Conservation (phyloP, 2,113 vertebrate species). For the Globicephala melas region DNA sequence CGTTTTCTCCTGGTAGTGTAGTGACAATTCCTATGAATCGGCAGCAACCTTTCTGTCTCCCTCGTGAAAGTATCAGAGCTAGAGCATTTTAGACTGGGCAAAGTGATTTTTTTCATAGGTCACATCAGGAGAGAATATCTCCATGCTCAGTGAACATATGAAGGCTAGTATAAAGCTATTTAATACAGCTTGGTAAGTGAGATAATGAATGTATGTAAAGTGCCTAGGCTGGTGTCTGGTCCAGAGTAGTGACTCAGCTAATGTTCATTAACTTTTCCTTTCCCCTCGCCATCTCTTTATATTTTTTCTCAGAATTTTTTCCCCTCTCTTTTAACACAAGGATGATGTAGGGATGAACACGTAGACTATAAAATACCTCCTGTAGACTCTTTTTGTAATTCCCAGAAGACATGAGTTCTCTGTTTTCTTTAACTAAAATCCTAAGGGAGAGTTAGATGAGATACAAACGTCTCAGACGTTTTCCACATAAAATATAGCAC, state of each 20-base stretch:
- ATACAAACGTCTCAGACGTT: not conserved
- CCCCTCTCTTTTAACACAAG: not conserved
- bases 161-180: not conserved
- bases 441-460: not conserved
- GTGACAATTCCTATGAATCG: not conserved
- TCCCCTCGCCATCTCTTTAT: not conserved
- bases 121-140: not conserved
- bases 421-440: conserved; percentile 35
- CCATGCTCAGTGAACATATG: not conserved
- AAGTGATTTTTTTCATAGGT: not conserved
- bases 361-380: not conserved
- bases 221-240: not conserved
- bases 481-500: conserved; percentile 3
- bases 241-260: not conserved
- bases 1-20: not conserved
- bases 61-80: not conserved
- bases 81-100: not conserved
- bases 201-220: not conserved
- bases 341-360: not conserved
- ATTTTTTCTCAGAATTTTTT: not conserved
- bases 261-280: not conserved
- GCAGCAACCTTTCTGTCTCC: not conserved
- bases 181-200: not conserved
- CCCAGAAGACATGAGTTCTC: not conserved
- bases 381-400: conserved; percentile 8